These are phyloP conservation scores for Disparrhopalites patrizii DNA, from an alignment of 2,888 invertebrate species.

Conservation along the genomic window DNA sequence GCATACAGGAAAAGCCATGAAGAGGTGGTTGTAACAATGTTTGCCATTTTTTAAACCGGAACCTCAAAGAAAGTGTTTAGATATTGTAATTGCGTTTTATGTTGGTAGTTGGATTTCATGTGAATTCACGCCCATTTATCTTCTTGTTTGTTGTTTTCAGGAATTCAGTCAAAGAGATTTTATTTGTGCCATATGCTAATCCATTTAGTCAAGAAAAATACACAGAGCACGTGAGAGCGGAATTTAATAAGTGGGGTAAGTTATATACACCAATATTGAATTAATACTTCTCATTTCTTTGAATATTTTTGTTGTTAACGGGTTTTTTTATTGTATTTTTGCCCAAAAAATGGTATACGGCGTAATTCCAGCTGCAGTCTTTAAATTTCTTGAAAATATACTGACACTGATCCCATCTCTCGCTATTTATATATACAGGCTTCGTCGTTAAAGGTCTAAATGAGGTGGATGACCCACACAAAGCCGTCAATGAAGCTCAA, in stretches of 20 bases:
- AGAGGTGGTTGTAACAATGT: too few species aligned
- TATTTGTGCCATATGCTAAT: constrained; percentile 73
- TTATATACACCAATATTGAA: too few species aligned
- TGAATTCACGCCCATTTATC: constrained; percentile 7
- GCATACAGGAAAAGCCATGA: too few species aligned
- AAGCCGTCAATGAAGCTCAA: constrained; percentile 61
- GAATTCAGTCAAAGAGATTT: constrained; percentile 60
- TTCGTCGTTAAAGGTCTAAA: constrained; percentile 66
- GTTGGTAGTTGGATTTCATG: constrained; percentile 21
- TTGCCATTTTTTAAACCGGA: too few species aligned
- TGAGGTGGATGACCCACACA: constrained; percentile 55
- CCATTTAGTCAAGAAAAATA: constrained; percentile 62
- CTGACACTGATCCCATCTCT: too few species aligned
- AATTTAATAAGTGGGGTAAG: constrained; percentile 63
- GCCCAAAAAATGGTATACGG: too few species aligned
- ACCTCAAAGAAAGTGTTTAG: too few species aligned
- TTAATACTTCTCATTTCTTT: neutral
- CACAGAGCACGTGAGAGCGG: constrained; percentile 59
- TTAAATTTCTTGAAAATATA: too few species aligned
- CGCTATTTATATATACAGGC: constrained; percentile 52
- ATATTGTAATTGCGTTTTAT: too few species aligned
- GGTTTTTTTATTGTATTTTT: neutral
- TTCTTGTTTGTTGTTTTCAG: constrained; percentile 53
- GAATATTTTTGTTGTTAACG: neutral
- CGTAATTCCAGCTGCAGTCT: too few species aligned